Evolutionary conservation across 2,113 vertebrate genomes (phyloP).

Genomic region (Calidris pugnax): DNA sequence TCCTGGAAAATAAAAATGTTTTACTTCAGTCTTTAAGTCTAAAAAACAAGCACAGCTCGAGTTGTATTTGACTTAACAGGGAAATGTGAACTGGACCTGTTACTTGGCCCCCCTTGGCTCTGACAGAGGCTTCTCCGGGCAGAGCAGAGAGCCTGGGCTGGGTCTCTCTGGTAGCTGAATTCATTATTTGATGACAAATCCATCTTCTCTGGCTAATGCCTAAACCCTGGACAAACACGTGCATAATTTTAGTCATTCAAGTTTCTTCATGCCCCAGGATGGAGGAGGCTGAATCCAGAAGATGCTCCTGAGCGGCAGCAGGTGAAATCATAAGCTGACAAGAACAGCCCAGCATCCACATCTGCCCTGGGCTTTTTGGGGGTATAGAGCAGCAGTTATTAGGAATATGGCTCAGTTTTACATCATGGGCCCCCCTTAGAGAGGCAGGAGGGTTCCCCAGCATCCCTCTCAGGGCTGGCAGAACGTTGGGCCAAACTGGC

Average conservation of each 20-base stretch:
- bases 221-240: background rate
- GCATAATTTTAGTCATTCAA: background rate
- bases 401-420: background rate
- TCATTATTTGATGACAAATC: background rate
- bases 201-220: background rate
- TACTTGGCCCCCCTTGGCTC: background rate
- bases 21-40: background rate
- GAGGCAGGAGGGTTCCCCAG: background rate
- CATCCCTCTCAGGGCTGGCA: background rate
- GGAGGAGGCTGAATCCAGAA: background rate
- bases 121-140: background rate
- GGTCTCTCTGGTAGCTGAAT: background rate
- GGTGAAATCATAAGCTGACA: background rate
- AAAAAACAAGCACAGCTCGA: background rate
- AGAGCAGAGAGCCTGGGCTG: background rate
- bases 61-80: background rate
- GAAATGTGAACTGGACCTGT: background rate
- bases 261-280: background rate
- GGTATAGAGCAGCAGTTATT: accelerated
- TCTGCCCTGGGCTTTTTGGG: background rate
- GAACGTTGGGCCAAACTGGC: accelerated
- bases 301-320: background rate
- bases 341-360: background rate
- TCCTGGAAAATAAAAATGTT: background rate
- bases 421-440: background rate